These are phyloP conservation scores for Adineta ricciae DNA, from an alignment of 2,888 invertebrate genomes.

Conservation along the genomic window DNA sequence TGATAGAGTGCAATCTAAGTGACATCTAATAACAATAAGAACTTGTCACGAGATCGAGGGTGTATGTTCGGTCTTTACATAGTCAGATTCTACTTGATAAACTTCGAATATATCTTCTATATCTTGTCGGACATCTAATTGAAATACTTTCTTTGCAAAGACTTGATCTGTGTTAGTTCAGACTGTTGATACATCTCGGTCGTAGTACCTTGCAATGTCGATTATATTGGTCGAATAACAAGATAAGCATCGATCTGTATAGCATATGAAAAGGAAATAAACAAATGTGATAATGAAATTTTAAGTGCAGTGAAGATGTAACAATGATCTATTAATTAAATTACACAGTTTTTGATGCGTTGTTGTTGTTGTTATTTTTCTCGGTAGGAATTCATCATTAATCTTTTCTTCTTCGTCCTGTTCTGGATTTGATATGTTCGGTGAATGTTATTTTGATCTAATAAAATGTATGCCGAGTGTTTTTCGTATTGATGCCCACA, in stretches of 20 bases:
- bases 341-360: not conserved
- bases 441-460: not conserved
- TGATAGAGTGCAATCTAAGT: not conserved
- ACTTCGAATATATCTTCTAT: not conserved
- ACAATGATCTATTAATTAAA: not conserved
- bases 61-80: not conserved
- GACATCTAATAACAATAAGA: not conserved
- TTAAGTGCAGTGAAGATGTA: no score
- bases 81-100: not conserved
- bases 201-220: no score
- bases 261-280: no score
- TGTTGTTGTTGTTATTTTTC: not conserved
- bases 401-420: not conserved
- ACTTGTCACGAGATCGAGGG: not conserved
- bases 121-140: no score
- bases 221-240: no score
- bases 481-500: not conserved
- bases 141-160: no score
- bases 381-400: not conserved
- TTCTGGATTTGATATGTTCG: not conserved
- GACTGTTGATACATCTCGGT: no score
- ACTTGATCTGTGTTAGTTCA: no score
- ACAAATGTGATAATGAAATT: no score
- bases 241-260: no score
- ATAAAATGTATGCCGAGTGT: not conserved